Percentiles rank a stretch among this genome's conserved stretches.
These are phyloP conservation scores for Lucinisca nassula DNA, from an alignment of 2,888 invertebrate genomes.

Conservation along the genomic window DNA sequence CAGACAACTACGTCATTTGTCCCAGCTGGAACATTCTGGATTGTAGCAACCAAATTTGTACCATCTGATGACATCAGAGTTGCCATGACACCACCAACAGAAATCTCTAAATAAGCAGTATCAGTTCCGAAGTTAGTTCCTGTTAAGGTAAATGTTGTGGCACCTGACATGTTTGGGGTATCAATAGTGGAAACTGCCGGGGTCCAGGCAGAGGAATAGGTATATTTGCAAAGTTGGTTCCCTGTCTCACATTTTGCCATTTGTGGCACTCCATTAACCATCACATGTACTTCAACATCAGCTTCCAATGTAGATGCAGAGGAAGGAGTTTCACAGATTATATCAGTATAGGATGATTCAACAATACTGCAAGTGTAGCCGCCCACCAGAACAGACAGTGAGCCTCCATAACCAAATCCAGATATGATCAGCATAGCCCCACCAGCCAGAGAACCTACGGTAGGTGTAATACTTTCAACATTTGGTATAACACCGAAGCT, in stretches of 20 bases:
- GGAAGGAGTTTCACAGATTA: slow-evolving; percentile 69
- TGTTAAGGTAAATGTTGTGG: slow-evolving; percentile 67
- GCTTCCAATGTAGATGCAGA: slow-evolving; percentile 30
- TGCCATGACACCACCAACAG: slow-evolving; percentile 77
- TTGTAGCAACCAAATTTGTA: slow-evolving; percentile 70
- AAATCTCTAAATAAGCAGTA: slow-evolving; percentile 65
- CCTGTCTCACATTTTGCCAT: slow-evolving; percentile 66
- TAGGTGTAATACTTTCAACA: slow-evolving; percentile 62
- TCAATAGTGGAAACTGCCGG: slow-evolving; percentile 63
- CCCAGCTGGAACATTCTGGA: slow-evolving; percentile 75
- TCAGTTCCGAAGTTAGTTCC: slow-evolving; percentile 69
- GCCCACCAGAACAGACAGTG: slow-evolving; percentile 65
- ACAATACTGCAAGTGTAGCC: slow-evolving; percentile 68
- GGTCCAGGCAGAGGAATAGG: slow-evolving; percentile 62
- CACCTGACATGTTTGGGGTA: slow-evolving; percentile 65
- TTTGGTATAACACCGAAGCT: slow-evolving; percentile 71
- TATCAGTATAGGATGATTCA: slow-evolving; percentile 70
- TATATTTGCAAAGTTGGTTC: slow-evolving; percentile 58
- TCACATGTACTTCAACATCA: slow-evolving; percentile 35
- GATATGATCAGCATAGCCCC: slow-evolving; percentile 66
- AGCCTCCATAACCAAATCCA: slow-evolving; percentile 75
- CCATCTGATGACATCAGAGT: slow-evolving; percentile 60
- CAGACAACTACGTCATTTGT: slow-evolving; percentile 67
- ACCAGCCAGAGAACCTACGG: slow-evolving; percentile 67
- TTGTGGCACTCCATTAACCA: slow-evolving; percentile 41